A percentile compares a stretch with the other conserved stretches of the same genome.
phyloP scores from a whole-genome alignment of 2,888 invertebrate genomes.

The Ypsolopha scabrella region DNA sequence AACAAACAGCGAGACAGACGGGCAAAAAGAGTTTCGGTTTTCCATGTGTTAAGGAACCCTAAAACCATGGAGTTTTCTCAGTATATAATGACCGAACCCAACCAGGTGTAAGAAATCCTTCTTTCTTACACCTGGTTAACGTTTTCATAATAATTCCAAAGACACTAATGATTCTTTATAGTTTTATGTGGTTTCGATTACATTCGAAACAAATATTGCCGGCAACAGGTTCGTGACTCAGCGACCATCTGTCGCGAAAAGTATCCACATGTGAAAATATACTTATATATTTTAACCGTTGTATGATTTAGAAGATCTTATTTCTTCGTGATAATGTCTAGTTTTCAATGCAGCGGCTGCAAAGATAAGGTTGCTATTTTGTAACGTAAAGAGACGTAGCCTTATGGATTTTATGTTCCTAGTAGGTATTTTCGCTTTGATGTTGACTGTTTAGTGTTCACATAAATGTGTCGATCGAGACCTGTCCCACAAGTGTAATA shows the following conservation, averaged over 20 bases:
- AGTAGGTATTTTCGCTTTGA: constrained; percentile 28
- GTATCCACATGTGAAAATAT: constrained; percentile 41
- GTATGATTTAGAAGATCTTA: constrained; percentile 15
- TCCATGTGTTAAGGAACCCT: too few relatives aligned
- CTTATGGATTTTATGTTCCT: too few relatives aligned
- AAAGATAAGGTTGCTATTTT: too few relatives aligned
- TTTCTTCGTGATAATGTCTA: too few relatives aligned
- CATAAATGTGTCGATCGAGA: constrained; percentile 36
- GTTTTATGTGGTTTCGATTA: constrained; percentile 38
- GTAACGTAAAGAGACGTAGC: too few relatives aligned
- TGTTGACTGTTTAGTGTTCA: constrained; percentile 21
- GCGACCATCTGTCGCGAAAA: constrained; percentile 62
- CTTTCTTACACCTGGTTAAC: too few relatives aligned
- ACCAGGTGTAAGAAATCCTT: not conserved
- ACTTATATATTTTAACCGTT: constrained; percentile 10
- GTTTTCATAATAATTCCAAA: too few relatives aligned
- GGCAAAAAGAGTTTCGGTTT: too few relatives aligned
- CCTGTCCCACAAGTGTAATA: constrained; percentile 34
- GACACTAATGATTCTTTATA: not conserved
- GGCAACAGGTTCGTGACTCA: constrained; percentile 62
- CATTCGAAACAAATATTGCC: constrained; percentile 40
- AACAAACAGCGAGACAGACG: too few relatives aligned
- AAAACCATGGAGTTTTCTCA: not conserved
- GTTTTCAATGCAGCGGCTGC: too few relatives aligned
- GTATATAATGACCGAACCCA: not conserved